These are phyloP conservation scores for Melanostoma scalare DNA, from an alignment of 2,888 invertebrate genomes.

Conservation along the genomic window DNA sequence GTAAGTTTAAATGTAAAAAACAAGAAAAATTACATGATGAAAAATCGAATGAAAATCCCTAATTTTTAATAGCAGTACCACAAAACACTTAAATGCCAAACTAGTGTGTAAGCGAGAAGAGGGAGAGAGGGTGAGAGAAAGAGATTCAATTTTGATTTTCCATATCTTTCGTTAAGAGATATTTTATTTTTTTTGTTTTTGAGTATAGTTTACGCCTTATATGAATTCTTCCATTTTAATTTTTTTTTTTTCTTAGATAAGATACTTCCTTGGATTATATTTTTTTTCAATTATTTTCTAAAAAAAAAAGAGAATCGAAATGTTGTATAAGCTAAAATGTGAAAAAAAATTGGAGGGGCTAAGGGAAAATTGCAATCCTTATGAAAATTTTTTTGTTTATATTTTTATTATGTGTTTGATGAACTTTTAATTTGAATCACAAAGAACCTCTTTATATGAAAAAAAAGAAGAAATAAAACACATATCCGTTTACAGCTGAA, in stretches of 20 bases:
- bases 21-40: neutral
- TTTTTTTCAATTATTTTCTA: neutral
- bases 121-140: neutral
- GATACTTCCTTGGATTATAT: neutral
- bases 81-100: slow-evolving; percentile 71
- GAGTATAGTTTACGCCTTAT: slow-evolving; percentile 51
- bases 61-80: slow-evolving; percentile 60
- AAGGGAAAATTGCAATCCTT: no score
- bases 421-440: no score
- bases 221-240: slow-evolving; percentile 62
- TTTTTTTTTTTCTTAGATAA: neutral
- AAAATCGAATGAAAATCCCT: slow-evolving; percentile 23
- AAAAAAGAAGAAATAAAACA: no score
- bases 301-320: no score
- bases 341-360: no score
- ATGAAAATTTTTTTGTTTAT: no score
- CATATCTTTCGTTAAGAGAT: slow-evolving; percentile 17
- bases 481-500: no score
- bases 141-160: slow-evolving; percentile 34
- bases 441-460: no score
- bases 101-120: slow-evolving; percentile 51
- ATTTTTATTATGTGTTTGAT: no score
- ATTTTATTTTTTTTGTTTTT: slow-evolving; percentile 20
- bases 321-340: no score
- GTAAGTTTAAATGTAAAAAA: slow-evolving; percentile 44